phyloP scores from a whole-genome alignment of 2,113 vertebrate species.

The Myotis davidii region DNA sequence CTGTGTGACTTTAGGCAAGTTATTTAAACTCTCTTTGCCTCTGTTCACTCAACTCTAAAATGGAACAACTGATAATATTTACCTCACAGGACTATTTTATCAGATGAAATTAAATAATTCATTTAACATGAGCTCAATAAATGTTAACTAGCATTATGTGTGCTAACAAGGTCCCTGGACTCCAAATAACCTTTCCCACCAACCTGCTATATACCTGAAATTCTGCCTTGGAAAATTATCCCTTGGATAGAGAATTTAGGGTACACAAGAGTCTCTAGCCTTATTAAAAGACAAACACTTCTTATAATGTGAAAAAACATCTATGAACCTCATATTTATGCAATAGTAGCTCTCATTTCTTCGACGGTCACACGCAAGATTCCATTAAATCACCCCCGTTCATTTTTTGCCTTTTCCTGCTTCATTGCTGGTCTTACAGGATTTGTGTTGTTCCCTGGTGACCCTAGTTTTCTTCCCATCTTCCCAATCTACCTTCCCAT shows the following conservation, averaged over 20 bases:
- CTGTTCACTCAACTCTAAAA: constrained; percentile 30
- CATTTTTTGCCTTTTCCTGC: neutral
- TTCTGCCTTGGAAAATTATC: constrained; percentile 3
- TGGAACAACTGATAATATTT: neutral
- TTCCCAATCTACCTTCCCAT: neutral
- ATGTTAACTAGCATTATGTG: neutral
- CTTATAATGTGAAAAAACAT: neutral
- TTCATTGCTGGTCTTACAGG: neutral
- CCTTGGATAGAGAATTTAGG: neutral
- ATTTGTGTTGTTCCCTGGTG: neutral
- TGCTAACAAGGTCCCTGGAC: neutral
- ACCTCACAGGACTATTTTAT: neutral
- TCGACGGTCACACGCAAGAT: neutral
- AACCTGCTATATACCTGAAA: neutral
- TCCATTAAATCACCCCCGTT: neutral
- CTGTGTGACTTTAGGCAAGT: neutral
- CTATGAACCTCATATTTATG: neutral
- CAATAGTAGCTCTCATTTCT: neutral
- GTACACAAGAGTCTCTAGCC: neutral
- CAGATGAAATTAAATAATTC: neutral
- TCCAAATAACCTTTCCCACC: neutral
- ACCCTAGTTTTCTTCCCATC: neutral
- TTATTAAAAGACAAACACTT: constrained; percentile 23
- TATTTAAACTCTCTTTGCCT: neutral
- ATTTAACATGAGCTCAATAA: neutral